These are phyloP conservation scores for Cataglyphis livida DNA, from an alignment of 2,888 invertebrate genomes.

Conservation along the genomic window DNA sequence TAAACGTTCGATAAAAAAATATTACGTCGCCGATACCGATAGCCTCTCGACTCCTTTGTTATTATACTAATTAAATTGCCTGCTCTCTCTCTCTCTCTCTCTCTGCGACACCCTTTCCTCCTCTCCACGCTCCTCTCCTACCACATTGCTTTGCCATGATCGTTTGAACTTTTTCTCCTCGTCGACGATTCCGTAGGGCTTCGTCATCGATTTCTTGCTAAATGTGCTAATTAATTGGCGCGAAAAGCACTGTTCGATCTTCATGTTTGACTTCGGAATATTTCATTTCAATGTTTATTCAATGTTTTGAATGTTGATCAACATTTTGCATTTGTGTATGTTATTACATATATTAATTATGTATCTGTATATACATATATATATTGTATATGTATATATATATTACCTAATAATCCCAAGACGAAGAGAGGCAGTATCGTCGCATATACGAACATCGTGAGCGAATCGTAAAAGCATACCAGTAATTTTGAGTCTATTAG, in stretches of 20 bases:
- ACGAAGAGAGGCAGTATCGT: conserved; percentile 82
- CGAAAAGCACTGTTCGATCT: conserved; percentile 60
- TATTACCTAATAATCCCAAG: conserved; percentile 82
- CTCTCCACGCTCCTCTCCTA: neutral
- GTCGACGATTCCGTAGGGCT: conserved; percentile 64
- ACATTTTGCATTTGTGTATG: neutral
- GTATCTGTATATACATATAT: neutral
- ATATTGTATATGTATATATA: neutral
- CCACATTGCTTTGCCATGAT: conserved; percentile 49
- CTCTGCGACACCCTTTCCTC: conserved; percentile 49
- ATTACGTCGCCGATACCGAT: conserved; percentile 76
- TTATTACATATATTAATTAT: neutral
- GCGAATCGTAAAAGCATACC: conserved; percentile 82
- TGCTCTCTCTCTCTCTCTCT: conserved; percentile 31
- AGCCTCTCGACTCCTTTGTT: conserved; percentile 68
- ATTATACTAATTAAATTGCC: conserved; percentile 74
- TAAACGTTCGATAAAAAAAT: conserved; percentile 74
- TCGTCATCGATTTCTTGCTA: conserved; percentile 67
- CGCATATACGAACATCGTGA: conserved; percentile 82
- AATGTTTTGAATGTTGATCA: conserved; percentile 50
- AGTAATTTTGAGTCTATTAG: conserved; percentile 82
- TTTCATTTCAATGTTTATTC: conserved; percentile 61
- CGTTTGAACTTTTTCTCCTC: conserved; percentile 75
- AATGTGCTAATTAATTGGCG: conserved; percentile 74
- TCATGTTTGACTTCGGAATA: conserved; percentile 50